These are phyloP conservation scores for Habropoda laboriosa DNA, from an alignment of 1,140 invertebrate genomes.

Conservation along the genomic window DNA sequence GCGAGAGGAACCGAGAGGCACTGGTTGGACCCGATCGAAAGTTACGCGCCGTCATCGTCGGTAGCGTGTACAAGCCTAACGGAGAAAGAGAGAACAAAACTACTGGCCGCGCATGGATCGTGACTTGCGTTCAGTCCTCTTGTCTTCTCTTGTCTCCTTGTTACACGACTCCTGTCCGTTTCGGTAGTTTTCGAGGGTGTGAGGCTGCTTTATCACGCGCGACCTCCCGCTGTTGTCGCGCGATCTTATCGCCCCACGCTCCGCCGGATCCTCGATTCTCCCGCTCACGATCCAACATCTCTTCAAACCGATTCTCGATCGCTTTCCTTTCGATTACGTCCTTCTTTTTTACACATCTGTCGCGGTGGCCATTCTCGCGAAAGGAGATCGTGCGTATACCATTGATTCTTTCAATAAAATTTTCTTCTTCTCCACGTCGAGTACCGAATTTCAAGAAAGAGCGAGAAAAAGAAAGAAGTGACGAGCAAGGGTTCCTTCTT, in stretches of 20 bases:
- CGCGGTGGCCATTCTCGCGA: too few species aligned
- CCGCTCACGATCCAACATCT: conserved; percentile 13
- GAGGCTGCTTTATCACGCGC: conserved; percentile 59
- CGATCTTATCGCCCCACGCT: conserved; percentile 69
- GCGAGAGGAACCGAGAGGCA: neutral
- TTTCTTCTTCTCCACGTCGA: too few species aligned
- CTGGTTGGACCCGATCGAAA: conserved; percentile 51
- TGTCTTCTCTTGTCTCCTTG: conserved; percentile 63
- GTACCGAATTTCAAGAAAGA: too few species aligned
- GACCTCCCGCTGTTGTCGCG: conserved; percentile 72
- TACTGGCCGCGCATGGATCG: conserved; percentile 43
- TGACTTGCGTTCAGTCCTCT: conserved; percentile 63
- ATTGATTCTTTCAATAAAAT: too few species aligned
- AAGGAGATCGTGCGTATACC: too few species aligned
- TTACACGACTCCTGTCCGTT: conserved; percentile 66
- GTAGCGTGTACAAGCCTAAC: conserved; percentile 65
- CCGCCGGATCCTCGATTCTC: conserved; percentile 13
- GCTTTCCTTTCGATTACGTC: neutral
- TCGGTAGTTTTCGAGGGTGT: conserved; percentile 65
- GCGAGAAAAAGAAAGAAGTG: too few species aligned
- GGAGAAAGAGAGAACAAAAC: neutral
- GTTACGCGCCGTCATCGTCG: conserved; percentile 67
- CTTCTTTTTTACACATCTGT: neutral
- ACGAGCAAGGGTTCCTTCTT: neutral
- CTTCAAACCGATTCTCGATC: neutral